Conservation (phyloP, 2,888 invertebrate species). For the Pseudococcus longispinus region DNA sequence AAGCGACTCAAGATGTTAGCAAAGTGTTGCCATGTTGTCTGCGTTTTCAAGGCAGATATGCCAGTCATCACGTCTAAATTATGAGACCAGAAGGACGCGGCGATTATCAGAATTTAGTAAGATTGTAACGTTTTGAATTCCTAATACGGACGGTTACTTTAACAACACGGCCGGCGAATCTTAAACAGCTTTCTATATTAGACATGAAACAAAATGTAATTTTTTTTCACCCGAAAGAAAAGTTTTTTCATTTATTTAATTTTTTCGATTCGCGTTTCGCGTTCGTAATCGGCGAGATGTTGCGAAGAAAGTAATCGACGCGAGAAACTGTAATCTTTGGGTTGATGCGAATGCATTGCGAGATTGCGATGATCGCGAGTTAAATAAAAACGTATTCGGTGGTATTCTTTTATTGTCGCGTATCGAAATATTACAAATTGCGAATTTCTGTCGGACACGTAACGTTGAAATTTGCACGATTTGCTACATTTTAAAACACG, state of each 20-base stretch:
- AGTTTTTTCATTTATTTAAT: conserved; percentile 31
- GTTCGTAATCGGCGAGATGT: neutral
- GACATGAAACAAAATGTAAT: conserved; percentile 4
- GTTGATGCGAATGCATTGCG: neutral
- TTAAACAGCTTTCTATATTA: neutral
- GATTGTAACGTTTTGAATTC: conserved; percentile 39
- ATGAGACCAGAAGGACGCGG: conserved; percentile 1
- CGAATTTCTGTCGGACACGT: neutral
- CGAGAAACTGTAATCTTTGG: neutral
- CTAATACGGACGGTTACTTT: neutral
- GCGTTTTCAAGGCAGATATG: neutral
- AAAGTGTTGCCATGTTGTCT: conserved; percentile 4
- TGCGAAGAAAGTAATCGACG: neutral
- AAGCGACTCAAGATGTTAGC: neutral
- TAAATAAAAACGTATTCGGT: neutral
- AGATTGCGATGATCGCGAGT: neutral
- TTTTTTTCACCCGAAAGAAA: neutral
- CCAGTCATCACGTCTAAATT: conserved; percentile 26
- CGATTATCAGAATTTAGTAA: conserved; percentile 35
- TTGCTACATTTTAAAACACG: neutral
- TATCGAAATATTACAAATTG: neutral
- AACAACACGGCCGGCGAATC: neutral
- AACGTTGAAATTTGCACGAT: neutral
- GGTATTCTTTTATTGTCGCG: neutral
- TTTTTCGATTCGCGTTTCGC: neutral